Evolutionary conservation across 2,797 vertebrate species (phyloP), one percentile per base, ranked within the genome.

Genomic region (Crax fasciolata): DNA sequence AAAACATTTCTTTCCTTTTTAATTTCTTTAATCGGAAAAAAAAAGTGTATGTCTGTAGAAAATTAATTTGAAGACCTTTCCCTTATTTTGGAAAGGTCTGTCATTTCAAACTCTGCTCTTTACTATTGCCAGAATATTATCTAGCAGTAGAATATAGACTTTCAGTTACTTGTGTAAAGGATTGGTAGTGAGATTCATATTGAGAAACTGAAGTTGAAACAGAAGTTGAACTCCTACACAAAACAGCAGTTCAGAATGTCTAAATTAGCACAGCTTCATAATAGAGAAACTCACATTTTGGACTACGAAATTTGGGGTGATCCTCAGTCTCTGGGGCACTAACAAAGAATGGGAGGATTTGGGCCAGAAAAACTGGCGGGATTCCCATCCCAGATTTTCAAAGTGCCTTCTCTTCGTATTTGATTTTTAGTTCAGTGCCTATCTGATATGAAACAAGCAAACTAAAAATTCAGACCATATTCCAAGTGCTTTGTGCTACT

Each of bases 31-130:
- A 61, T 4, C 6, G 38, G 84, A 79, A 17, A 49, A 84, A 58
- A 15, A 48, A 80, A 61, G 10, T 0, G 0, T 30, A 27, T 5
- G 3, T 54, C 14, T 83, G 14, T 76, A 76, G 82, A 0, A 0
- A 73, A 80, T 51, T 35, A 11, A 61, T 68, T 44, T 48, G 17
- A 87, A 89, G 18, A 35, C 35, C 58, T 46, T 77, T 65, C 12
- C 4, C 6, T 18, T 67, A 17, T 55, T 84, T 91, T 84, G 23
- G 48, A 63, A 88, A 72, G 21, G 27, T 16, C 24, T 77, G 27
- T 32, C 13, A 59, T 74, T 87, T 84, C 20, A 71, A 59, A 65
- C 2, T 55, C 46, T 51, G 1, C 2, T 92, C 16, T 78, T 55
- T 28, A 44, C 11, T 44, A 4, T 49, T 74, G 13, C 24, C 89